Evolutionary conservation across 2,888 invertebrate species (phyloP).

Genomic region (Noctua janthe): DNA sequence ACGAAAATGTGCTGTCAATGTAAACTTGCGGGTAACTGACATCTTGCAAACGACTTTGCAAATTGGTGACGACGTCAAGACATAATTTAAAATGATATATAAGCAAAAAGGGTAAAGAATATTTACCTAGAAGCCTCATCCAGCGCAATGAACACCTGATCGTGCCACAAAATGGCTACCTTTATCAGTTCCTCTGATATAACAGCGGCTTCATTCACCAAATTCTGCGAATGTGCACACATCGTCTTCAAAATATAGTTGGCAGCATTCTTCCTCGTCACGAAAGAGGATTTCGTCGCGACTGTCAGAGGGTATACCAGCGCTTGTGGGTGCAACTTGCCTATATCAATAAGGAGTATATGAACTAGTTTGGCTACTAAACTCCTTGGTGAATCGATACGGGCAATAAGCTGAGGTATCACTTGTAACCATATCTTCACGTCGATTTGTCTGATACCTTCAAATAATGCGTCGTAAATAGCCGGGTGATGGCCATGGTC

Average conservation of each 20-base stretch:
- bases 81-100: background rate
- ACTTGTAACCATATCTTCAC: conserved; percentile 99
- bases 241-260: conserved; percentile 98
- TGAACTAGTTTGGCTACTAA: conserved; percentile 97
- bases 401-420: conserved; percentile 99
- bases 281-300: conserved; percentile 97
- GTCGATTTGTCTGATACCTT: conserved; percentile 97
- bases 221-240: conserved; percentile 97
- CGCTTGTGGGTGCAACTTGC: conserved; percentile 99
- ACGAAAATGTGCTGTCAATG: background rate
- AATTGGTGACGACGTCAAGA: background rate
- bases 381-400: conserved; percentile 98
- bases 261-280: conserved; percentile 96
- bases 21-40: background rate
- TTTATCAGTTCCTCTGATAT: conserved; percentile 99
- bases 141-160: conserved; percentile 95
- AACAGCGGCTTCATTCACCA: conserved; percentile 98
- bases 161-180: conserved; percentile 99
- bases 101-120: background rate
- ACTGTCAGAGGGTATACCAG: conserved; percentile 99
- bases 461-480: conserved; percentile 97
- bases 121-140: conserved; percentile 95
- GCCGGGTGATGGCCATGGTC: conserved; percentile 98
- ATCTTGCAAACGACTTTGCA: background rate
- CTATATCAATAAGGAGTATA: conserved; percentile 98